phyloP scores from a whole-genome alignment of 2,113 vertebrate species.

The Nesoenas mayeri region DNA sequence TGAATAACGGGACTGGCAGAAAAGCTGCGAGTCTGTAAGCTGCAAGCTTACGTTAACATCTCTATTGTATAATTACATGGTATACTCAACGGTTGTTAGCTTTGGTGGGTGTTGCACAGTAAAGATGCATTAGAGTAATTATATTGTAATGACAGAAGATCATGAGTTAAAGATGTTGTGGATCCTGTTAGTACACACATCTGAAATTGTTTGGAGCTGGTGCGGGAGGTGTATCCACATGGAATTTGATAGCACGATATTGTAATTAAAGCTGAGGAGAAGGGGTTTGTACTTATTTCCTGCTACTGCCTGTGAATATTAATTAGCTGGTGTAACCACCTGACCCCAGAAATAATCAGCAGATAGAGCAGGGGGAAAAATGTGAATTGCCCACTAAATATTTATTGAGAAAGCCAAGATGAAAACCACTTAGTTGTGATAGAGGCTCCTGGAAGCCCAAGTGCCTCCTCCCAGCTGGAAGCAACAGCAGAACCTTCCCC shows the following conservation, averaged over 20 bases:
- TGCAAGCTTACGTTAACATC: neutral
- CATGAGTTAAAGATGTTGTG: conserved; percentile 56
- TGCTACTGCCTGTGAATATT: conserved; percentile 59
- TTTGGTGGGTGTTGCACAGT: neutral
- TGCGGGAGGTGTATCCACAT: conserved; percentile 22
- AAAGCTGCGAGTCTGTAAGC: conserved; percentile 1
- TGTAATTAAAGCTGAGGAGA: conserved; percentile 68
- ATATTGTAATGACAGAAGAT: conserved; percentile 66
- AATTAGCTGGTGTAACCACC: conserved; percentile 54
- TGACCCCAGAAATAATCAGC: conserved; percentile 49
- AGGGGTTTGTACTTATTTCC: conserved; percentile 36
- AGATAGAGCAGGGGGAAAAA: conserved; percentile 18
- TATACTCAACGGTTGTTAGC: neutral
- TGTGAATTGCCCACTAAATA: neutral
- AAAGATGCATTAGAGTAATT: conserved; percentile 69
- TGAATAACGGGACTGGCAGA: neutral
- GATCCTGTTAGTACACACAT: conserved; percentile 25
- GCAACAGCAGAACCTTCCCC: neutral
- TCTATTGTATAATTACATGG: conserved; percentile 14
- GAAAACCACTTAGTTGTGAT: neutral
- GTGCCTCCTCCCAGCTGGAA: neutral
- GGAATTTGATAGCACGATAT: conserved; percentile 53
- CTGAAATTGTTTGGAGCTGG: conserved; percentile 53
- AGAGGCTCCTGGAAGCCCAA: neutral
- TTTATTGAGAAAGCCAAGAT: neutral